Evolutionary conservation across 2,113 vertebrate genomes (phyloP).

Genomic region (Pseudorectes ferrugineus): DNA sequence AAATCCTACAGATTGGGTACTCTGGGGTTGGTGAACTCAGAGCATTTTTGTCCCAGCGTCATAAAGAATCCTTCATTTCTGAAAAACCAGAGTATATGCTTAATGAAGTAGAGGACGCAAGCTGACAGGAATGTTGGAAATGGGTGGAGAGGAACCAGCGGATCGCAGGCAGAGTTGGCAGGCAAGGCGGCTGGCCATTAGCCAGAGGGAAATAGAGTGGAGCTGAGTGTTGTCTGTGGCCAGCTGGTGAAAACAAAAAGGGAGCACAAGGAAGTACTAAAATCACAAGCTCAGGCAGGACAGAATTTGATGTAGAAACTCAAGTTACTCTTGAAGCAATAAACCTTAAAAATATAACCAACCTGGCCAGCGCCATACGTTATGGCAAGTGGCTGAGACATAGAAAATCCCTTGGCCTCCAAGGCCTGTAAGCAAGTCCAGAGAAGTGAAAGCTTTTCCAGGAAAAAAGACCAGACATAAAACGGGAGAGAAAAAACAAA

Average conservation of each 20-base stretch:
- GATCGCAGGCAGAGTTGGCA: constrained; percentile 63
- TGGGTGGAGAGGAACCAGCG: constrained; percentile 34
- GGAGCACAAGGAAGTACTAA: constrained; percentile 10
- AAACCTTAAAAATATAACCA: not conserved
- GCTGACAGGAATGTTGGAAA: constrained; percentile 60
- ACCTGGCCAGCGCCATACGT: accelerated
- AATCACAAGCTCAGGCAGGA: not conserved
- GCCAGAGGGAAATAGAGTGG: constrained; percentile 45
- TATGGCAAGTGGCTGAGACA: not conserved
- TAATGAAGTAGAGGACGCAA: constrained; percentile 60
- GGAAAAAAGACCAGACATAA: not conserved
- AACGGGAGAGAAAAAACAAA: not conserved
- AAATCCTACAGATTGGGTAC: not conserved
- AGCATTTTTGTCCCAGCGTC: not conserved
- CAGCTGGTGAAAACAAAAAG: constrained; percentile 64
- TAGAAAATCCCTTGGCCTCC: not conserved
- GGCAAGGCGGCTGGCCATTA: constrained; percentile 39
- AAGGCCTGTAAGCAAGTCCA: not conserved
- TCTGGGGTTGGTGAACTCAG: not conserved
- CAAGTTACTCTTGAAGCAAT: not conserved
- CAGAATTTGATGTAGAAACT: not conserved
- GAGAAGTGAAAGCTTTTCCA: not conserved
- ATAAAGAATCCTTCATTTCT: constrained; percentile 42
- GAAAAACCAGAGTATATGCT: constrained; percentile 40
- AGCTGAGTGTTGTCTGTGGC: constrained; percentile 36